Base-by-base conservation (phyloP, 2,113 vertebrate species). In the Barbus barbus region DNA sequence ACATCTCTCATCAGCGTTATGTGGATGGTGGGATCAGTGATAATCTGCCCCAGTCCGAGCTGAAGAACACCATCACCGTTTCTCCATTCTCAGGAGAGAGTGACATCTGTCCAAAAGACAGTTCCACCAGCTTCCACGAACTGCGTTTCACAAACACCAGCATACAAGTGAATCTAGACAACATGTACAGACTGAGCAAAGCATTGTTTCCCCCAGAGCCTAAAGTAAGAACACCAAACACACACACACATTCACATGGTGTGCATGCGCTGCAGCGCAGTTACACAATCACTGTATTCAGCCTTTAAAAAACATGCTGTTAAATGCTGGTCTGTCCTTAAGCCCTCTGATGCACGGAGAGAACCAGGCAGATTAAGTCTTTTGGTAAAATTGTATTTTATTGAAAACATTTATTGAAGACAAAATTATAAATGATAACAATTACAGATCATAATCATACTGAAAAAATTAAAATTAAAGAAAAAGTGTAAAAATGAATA, bases 1-100 rank as follows among this genome's bases (percentile, higher is more conserved):
- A n/a, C n/a, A n/a, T n/a, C n/a, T n/a, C 84, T 74, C 13, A n/a
- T 7, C 69, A 99, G 97, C 95, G 96, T 0, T 99, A 99, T 0
- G 88, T 99, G 38, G 98, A 99, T 0, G 98, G 98, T 9, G 97
- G 96, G 0, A 90, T 93, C 53, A 97, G 92, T 16, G 90, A 98
- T 89, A 96, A 95, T 63, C 4, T 96, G 1, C 97, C 98, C 4
- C 91, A 91, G 84, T 92, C 93, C 0, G 95, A 96, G 28, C 83
- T 91, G 77, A 96, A 94, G 85, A 96, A 95, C 75, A 98, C 97
- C 88, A 97, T 99, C 93, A 96, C 95, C 0, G 90, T 99, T 88
- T 97, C 96, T 0, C 98, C 98, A 1, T 99, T 97, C 0, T 95
- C 95, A 0, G 98, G 97, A 4, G 97, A 99, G 86, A 93, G 91